Evolutionary conservation across 2,113 vertebrate genomes (phyloP), one percentile per base, ranked within the genome.

Genomic region (Xerus inauris): DNA sequence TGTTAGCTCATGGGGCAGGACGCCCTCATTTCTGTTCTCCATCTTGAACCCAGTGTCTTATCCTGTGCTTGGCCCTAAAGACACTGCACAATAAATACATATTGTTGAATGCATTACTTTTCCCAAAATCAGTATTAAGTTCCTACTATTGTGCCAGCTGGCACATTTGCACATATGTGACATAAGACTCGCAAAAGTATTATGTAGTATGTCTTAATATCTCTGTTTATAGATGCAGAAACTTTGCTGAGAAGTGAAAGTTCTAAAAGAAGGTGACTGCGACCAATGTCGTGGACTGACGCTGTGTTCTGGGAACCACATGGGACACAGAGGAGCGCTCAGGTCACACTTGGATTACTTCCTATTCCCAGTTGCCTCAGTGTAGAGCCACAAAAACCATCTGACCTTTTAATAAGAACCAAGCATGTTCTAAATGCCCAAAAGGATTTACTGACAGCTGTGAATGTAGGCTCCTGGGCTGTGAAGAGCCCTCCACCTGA

Each of bases 261-360:
- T 77, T 30, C 28, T 4, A 22, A 38, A 69, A 38, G 30, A 19
- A 84, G n/a, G 16, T 45, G 35, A n/a, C 81, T 71, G 75, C 40
- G 54, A 57, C 38, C 26, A 6, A 2, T 5, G 0, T 26, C 2
- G 19, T 2, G 8, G 19, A 16, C 0, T 30, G n/a, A 35, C 0
- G 0, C 59, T 51, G 30, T 11, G 16, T 79, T 82, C 28, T 32
- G 38, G 38, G 76, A 32, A 54, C 32, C 2, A 22, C 30, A 0
- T 2, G 6, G 80, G 54, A 89, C 30, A 47, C 0, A 16, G 86
- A 75, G 42, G 40, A 45, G 47, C 17, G 26, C 16, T 83, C 71
- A 3, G 1, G 35, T 69, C 94, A 80, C 30, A 8, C 64, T 26
- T 3, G 20, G 59, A 38, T 76, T 59, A 85, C 49, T 42, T 87